Percentiles rank a stretch among this genome's conserved stretches.
These are phyloP conservation scores for Aleiodes sp. DNA, from an alignment of 1,140 invertebrate species.

Conservation along the genomic window DNA sequence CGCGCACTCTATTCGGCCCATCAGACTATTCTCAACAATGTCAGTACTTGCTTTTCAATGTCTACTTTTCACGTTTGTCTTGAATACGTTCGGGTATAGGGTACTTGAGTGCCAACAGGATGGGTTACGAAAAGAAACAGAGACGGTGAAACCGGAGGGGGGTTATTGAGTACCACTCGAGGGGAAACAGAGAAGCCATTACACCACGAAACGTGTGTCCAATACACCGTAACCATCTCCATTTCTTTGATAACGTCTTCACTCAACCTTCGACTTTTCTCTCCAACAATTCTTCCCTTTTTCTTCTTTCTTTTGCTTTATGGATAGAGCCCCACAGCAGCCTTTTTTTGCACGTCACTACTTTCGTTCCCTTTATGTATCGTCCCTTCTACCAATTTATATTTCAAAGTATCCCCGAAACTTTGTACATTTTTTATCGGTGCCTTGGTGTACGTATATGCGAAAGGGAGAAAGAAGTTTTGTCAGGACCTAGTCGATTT, in stretches of 20 bases:
- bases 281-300: neutral
- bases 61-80: slow-evolving; percentile 16
- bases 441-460: neutral
- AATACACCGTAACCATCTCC: slow-evolving; percentile 5
- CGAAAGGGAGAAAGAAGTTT: neutral
- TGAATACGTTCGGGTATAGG: neutral
- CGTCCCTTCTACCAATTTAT: slow-evolving; percentile 23
- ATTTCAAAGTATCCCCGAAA: slow-evolving; percentile 28
- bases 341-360: slow-evolving; percentile 9
- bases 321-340: no score
- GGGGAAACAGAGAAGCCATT: neutral
- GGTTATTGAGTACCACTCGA: neutral
- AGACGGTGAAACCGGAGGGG: slow-evolving; percentile 20
- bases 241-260: slow-evolving; percentile 26
- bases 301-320: slow-evolving; percentile 1
- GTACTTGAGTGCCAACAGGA: neutral
- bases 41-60: slow-evolving; percentile 6
- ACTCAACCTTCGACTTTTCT: neutral
- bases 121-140: slow-evolving; percentile 9
- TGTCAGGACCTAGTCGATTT: slow-evolving; percentile 19
- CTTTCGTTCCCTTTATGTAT: neutral
- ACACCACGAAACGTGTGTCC: neutral
- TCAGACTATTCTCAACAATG: slow-evolving; percentile 1
- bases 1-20: no score
- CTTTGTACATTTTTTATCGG: slow-evolving; percentile 32